Conservation (phyloP, 2,113 vertebrate genomes). For the Megaceryle maxima region DNA sequence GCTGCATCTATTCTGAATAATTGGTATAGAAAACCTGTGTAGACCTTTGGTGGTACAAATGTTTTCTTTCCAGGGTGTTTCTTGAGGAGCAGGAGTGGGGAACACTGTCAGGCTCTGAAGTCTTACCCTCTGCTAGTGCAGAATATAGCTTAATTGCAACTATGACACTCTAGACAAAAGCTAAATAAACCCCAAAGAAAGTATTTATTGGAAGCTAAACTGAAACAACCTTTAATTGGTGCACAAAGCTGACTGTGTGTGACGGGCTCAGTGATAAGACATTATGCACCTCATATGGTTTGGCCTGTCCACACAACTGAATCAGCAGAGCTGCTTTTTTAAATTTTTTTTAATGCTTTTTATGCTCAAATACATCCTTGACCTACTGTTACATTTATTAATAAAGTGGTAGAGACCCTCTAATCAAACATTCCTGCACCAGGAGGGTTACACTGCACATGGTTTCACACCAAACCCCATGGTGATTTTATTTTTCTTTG, state of each 20-base stretch:
- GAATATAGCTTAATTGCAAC: not conserved
- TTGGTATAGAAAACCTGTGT: not conserved
- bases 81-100: not conserved
- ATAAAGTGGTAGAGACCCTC: not conserved
- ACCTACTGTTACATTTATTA: not conserved
- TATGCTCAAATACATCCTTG: not conserved
- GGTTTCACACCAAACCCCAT: not conserved
- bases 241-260: constrained; percentile 9
- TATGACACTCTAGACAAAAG: not conserved
- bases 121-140: not conserved
- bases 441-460: not conserved
- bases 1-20: constrained; percentile 7
- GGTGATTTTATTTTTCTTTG: constrained; percentile 26
- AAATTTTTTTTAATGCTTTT: not conserved
- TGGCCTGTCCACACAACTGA: not conserved
- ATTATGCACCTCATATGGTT: constrained; percentile 12
- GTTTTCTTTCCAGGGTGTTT: not conserved
- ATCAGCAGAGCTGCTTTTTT: not conserved
- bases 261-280: not conserved
- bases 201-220: constrained; percentile 11
- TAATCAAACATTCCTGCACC: not conserved
- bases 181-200: constrained; percentile 24
- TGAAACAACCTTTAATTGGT: constrained; percentile 25
- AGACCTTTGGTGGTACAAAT: not conserved
- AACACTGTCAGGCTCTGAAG: not conserved